A percentile compares a stretch with the other conserved stretches of the same genome.
Evolutionary conservation across 2,113 vertebrate genomes (phyloP).

Genomic region (Ciconia boyciana): DNA sequence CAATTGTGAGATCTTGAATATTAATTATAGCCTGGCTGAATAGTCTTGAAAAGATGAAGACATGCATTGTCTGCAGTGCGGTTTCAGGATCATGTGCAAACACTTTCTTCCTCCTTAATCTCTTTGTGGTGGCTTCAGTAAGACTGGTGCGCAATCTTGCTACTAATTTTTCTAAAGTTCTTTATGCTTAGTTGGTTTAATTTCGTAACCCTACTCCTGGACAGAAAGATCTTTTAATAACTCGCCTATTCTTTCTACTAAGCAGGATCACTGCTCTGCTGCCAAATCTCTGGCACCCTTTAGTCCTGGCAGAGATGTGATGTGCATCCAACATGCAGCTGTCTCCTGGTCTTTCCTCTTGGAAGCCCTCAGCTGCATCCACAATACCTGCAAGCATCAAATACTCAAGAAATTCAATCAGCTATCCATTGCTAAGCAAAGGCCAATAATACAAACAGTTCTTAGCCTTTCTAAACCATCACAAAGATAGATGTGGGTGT

Average conservation of each 20-base stretch:
- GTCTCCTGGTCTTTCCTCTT: conserved; percentile 61
- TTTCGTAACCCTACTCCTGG: conserved; percentile 76
- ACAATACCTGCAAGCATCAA: neutral
- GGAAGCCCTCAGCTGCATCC: neutral
- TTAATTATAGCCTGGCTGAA: conserved; percentile 12
- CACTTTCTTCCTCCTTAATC: neutral
- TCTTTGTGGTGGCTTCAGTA: neutral
- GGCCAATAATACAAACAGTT: neutral
- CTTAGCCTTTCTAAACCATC: too few species aligned
- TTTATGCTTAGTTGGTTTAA: conserved; percentile 41
- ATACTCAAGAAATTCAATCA: neutral
- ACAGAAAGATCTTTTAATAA: conserved; percentile 81
- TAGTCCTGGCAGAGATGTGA: conserved; percentile 15
- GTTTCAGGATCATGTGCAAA: neutral
- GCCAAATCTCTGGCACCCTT: conserved; percentile 26
- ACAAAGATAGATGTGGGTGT: neutral
- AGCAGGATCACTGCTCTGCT: conserved; percentile 71
- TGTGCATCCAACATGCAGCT: conserved; percentile 28
- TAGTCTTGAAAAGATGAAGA: neutral
- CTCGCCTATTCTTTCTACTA: conserved; percentile 72
- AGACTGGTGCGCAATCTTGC: neutral
- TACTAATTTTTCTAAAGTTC: conserved; percentile 16
- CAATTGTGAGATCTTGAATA: neutral
- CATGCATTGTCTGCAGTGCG: neutral
- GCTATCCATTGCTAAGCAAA: conserved; percentile 7